Conservation (phyloP, 2,113 vertebrate genomes). For the Planiliza haematocheilus region DNA sequence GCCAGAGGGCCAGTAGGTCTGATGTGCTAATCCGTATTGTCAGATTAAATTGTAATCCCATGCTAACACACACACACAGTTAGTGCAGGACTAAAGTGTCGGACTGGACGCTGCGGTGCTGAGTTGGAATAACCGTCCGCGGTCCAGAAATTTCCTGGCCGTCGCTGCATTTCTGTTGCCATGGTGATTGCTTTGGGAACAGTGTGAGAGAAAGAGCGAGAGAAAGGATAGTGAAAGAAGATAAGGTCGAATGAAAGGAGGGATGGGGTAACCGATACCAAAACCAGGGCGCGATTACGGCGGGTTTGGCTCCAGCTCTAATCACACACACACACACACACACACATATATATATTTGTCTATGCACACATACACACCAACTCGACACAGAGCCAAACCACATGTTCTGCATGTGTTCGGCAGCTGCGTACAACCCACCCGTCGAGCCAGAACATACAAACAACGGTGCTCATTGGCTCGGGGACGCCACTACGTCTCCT, state of each 20-base stretch:
- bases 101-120: slow-evolving; percentile 38
- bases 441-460: slow-evolving; percentile 52
- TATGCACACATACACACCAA: slow-evolving; percentile 19
- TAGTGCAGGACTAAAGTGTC: slow-evolving; percentile 13
- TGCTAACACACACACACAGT: slow-evolving; percentile 30
- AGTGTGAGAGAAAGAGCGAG: background rate
- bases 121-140: slow-evolving; percentile 37
- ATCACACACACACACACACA: slow-evolving; percentile 1
- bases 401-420: slow-evolving; percentile 75
- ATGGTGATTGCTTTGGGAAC: slow-evolving; percentile 59
- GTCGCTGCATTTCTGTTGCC: slow-evolving; percentile 54
- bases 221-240: slow-evolving; percentile 17
- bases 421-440: slow-evolving; percentile 65
- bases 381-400: slow-evolving; percentile 55
- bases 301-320: slow-evolving; percentile 43
- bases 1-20: slow-evolving; percentile 31
- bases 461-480: slow-evolving; percentile 51
- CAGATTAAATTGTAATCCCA: slow-evolving; percentile 64
- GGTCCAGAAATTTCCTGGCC: slow-evolving; percentile 66
- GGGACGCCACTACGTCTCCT: background rate
- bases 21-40: slow-evolving; percentile 52
- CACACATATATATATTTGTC: background rate
- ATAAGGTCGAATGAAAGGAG: slow-evolving; percentile 25
- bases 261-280: slow-evolving; percentile 40
- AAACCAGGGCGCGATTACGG: slow-evolving; percentile 32